phyloP scores from a whole-genome alignment of 2,113 vertebrate species.

The Progne subis region DNA sequence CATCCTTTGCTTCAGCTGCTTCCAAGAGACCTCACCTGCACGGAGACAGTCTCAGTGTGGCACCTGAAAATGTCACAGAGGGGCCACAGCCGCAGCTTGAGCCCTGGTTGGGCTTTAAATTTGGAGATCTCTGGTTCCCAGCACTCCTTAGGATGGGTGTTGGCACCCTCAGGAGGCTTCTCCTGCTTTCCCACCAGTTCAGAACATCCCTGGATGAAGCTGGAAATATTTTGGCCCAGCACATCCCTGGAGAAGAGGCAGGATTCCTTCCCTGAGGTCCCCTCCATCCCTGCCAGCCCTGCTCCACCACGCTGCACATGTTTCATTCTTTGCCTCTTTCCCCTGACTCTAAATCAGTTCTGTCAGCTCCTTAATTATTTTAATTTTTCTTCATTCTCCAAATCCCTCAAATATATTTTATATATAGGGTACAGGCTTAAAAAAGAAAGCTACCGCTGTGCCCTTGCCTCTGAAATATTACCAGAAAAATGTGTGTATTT shows the following conservation, averaged over 20 bases:
- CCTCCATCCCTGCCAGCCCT: neutral
- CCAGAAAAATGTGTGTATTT: conserved; percentile 43
- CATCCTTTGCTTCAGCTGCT: neutral
- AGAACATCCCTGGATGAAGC: neutral
- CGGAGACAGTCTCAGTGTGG: rapidly evolving
- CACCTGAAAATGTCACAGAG: neutral
- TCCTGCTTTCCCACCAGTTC: neutral
- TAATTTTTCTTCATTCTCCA: conserved; percentile 50
- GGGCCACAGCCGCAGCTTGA: neutral
- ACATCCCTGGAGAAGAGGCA: neutral
- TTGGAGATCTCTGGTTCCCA: neutral
- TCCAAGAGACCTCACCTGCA: neutral
- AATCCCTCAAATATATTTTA: conserved; percentile 53
- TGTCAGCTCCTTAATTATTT: conserved; percentile 56
- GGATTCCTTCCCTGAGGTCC: neutral
- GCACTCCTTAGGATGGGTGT: rapidly evolving
- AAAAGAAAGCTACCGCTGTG: conserved; percentile 31
- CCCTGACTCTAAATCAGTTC: conserved; percentile 21
- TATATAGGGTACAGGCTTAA: conserved; percentile 25
- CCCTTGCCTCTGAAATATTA: conserved; percentile 59
- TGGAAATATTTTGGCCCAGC: neutral
- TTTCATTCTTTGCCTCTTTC: neutral
- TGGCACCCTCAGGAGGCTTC: neutral
- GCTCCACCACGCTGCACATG: neutral
- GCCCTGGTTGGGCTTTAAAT: neutral